A percentile compares a stretch with the other conserved stretches of the same genome.
Conservation (phyloP, 2,888 invertebrate genomes). For the Rotaria sp. region DNA sequence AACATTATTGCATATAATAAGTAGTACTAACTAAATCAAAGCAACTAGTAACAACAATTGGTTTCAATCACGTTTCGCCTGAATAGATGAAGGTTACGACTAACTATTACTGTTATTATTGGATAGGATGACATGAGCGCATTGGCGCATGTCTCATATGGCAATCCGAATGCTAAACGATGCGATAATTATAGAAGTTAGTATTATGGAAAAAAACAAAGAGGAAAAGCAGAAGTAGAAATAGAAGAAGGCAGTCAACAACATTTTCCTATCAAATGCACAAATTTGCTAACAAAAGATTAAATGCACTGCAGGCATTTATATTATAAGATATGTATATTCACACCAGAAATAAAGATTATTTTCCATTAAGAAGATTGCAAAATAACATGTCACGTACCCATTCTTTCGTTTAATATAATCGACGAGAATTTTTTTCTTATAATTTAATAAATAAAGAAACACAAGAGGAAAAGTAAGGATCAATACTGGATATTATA, state of each 20-base stretch:
- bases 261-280: not conserved
- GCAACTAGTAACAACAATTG: not conserved
- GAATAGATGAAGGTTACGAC: not conserved
- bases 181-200: not conserved
- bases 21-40: not conserved
- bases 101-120: not conserved
- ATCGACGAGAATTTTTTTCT: too few species aligned
- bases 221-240: not conserved
- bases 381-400: too few species aligned
- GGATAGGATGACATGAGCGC: not conserved
- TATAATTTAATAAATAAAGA: too few species aligned
- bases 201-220: not conserved
- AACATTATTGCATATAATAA: not conserved
- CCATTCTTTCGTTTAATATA: too few species aligned
- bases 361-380: not conserved
- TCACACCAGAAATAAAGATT: not conserved
- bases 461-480: not conserved
- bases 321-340: not conserved
- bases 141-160: not conserved
- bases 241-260: not conserved
- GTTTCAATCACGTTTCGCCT: not conserved
- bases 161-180: not conserved
- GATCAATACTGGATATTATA: not conserved
- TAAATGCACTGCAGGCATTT: not conserved
- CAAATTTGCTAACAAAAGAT: not conserved